Evolutionary conservation across 2,797 vertebrate genomes (phyloP).

Genomic region (Telmatherina bonti): DNA sequence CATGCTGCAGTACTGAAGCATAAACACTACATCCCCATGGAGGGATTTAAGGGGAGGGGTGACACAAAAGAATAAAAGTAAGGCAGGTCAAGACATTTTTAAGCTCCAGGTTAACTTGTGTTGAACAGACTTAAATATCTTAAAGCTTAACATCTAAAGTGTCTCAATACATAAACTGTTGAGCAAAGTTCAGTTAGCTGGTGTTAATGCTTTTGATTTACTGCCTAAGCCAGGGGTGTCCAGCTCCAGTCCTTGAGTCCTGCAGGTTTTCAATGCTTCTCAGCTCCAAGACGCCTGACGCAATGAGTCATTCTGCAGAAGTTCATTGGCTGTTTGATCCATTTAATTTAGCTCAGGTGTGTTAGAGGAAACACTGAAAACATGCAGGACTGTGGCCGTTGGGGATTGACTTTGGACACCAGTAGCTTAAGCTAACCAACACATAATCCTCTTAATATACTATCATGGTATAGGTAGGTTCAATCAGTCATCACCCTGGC

Average conservation of each 20-base stretch:
- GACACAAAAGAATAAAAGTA: conserved; percentile 24
- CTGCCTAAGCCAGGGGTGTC: conserved; percentile 25
- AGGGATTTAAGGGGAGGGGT: conserved; percentile 27
- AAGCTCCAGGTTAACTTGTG: conserved; percentile 22
- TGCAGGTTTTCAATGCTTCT: too few species aligned
- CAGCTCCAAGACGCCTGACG: too few species aligned
- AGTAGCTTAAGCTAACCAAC: conserved; percentile 33
- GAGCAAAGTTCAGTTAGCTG: conserved; percentile 25
- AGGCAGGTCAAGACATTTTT: conserved; percentile 16
- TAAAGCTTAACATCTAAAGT: conserved; percentile 10
- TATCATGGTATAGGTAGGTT: conserved; percentile 38
- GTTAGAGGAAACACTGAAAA: too few species aligned
- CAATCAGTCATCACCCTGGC: conserved; percentile 59
- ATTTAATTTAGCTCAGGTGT: too few species aligned
- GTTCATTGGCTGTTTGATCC: too few species aligned
- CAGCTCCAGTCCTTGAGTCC: too few species aligned
- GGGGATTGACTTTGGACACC: too few species aligned
- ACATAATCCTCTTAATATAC: conserved; percentile 67
- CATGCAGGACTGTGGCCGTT: too few species aligned
- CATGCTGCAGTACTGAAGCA: conserved; percentile 54
- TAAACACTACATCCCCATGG: conserved; percentile 52
- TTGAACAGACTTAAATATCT: conserved; percentile 10
- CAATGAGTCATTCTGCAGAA: too few species aligned
- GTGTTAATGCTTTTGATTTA: conserved; percentile 47
- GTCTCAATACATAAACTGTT: conserved; percentile 24